A percentile compares a stretch with the other conserved stretches of the same genome.
These are phyloP conservation scores for Zapus hudsonius DNA, from an alignment of 2,113 vertebrate genomes.

Conservation along the genomic window DNA sequence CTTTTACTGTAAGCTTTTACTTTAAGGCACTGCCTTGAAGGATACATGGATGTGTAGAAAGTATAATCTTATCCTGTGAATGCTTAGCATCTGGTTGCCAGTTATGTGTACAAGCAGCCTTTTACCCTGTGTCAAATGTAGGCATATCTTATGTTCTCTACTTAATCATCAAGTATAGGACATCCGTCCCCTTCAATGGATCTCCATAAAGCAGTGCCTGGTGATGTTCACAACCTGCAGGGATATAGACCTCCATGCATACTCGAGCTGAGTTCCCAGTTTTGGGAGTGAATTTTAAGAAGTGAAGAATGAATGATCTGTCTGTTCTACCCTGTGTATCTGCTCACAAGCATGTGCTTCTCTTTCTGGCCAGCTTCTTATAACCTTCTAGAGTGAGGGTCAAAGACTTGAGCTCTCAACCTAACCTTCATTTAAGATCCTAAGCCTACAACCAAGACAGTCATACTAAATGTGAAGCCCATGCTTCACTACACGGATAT, in stretches of 20 bases:
- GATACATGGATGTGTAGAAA: neutral
- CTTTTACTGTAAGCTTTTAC: too few relatives aligned
- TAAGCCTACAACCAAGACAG: neutral
- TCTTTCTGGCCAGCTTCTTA: neutral
- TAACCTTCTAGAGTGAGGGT: neutral
- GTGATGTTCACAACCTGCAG: neutral
- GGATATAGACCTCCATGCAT: neutral
- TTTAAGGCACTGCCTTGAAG: neutral
- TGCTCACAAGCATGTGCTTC: neutral
- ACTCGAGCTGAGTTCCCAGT: neutral
- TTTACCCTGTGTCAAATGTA: conserved; percentile 11
- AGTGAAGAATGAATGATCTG: neutral
- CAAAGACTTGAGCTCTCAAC: neutral
- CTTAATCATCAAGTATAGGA: neutral
- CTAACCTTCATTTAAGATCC: accelerated
- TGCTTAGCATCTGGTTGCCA: neutral
- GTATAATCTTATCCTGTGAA: neutral
- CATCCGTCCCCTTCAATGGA: neutral
- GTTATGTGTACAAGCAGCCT: neutral
- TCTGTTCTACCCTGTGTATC: neutral
- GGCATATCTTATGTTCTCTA: neutral
- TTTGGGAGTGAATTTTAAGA: neutral
- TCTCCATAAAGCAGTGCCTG: neutral
- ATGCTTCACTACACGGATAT: neutral
- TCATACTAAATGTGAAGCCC: neutral